Percentiles rank a stretch among this genome's conserved stretches.
These are phyloP conservation scores for Drosophila fulvimacula DNA, from an alignment of 2,888 invertebrate species.

Conservation along the genomic window DNA sequence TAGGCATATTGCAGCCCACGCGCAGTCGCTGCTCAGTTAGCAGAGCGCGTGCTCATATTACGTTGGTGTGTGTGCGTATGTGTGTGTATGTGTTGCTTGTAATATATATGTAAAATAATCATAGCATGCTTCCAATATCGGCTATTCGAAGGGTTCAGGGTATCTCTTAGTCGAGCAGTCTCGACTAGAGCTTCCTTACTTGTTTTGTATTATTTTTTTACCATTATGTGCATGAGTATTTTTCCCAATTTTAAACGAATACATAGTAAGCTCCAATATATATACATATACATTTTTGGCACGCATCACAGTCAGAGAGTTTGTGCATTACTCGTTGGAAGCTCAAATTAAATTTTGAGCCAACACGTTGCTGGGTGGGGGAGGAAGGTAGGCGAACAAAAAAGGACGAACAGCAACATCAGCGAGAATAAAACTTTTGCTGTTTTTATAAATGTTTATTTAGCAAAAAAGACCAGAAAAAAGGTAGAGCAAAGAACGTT, in stretches of 20 bases:
- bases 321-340: slow-evolving; percentile 35
- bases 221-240: not conserved
- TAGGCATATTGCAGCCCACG: no score
- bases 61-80: no score
- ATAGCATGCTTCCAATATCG: no score
- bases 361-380: slow-evolving; percentile 15
- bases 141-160: no score
- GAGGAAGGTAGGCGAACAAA: not conserved
- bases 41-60: no score
- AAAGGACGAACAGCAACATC: slow-evolving; percentile 53
- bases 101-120: no score
- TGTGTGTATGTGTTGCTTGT: no score
- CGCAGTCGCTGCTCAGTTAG: no score
- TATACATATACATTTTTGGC: slow-evolving; percentile 41
- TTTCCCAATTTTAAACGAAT: slow-evolving; percentile 4
- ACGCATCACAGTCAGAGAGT: slow-evolving; percentile 51
- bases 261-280: not conserved
- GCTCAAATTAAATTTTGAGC: slow-evolving; percentile 68
- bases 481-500: slow-evolving; percentile 11
- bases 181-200: no score
- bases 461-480: slow-evolving; percentile 51
- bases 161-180: no score
- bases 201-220: no score
- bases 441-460: slow-evolving; percentile 78
- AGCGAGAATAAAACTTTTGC: slow-evolving; percentile 71